These are phyloP conservation scores for Hypolimnas misippus DNA, from an alignment of 2,888 invertebrate species.

Conservation along the genomic window DNA sequence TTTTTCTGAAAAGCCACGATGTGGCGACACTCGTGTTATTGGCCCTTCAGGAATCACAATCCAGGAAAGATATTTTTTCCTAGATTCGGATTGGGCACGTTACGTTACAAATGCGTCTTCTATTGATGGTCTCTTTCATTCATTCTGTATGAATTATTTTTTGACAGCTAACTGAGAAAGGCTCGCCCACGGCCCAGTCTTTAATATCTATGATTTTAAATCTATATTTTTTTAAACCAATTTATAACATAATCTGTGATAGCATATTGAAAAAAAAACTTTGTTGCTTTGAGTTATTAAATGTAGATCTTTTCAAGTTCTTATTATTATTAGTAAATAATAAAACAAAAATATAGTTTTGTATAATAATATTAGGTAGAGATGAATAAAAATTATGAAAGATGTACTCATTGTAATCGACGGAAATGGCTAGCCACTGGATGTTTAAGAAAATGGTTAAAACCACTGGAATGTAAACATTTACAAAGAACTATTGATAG, in stretches of 20 bases:
- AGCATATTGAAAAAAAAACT: not conserved
- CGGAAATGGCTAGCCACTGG: slow-evolving; percentile 78
- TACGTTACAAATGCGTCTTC: no score
- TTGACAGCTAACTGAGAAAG: no score
- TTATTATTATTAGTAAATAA: slow-evolving; percentile 1
- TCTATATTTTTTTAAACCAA: not conserved
- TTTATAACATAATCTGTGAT: slow-evolving; percentile 8
- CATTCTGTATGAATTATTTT: no score
- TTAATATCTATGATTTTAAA: not conserved
- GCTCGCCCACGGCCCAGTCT: no score
- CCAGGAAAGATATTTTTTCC: no score
- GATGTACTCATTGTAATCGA: slow-evolving; percentile 76
- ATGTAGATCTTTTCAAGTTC: not conserved
- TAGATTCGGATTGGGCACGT: no score
- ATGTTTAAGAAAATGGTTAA: slow-evolving; percentile 79
- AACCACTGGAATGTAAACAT: slow-evolving; percentile 81
- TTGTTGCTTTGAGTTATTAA: not conserved
- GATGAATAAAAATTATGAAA: slow-evolving; percentile 80
- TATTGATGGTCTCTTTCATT: no score
- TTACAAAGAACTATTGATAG: slow-evolving; percentile 73
- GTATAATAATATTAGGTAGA: slow-evolving; percentile 29
- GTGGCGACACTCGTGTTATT: no score
- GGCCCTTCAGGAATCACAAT: no score
- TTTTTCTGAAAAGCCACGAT: no score
- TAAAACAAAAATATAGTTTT: slow-evolving; percentile 1